Base-by-base conservation (phyloP, 2,888 invertebrate species). In the Byasa hedistus region DNA sequence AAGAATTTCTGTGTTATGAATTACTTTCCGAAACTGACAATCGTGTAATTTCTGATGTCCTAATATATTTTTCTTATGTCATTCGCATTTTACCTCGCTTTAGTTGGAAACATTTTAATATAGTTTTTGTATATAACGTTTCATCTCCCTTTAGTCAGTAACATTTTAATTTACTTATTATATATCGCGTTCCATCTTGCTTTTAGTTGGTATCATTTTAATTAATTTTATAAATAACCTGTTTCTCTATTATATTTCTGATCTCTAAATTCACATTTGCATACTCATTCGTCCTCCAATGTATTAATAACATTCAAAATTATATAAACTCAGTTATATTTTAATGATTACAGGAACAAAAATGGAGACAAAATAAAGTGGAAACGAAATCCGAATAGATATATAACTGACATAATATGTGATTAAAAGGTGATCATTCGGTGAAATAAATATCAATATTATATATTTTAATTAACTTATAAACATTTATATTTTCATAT, bases 301-400 rank as follows among this genome's bases (percentile, higher is more conserved):
- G 2, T 21, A 22, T 3, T 22, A 22, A 22, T 54, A 15, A 23
- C 12, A 22, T 54, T 2, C 3, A 54, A 10, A 54, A 15, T 54
- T 5, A 22, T 54, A 22, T 22, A 21, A 54, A 54, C 52, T 66
- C 8, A 68, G 23, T 12, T 23, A 39, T 56, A 68, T 48, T 71
- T 71, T 64, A 66, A 67, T 72, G 75, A 81, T 91, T 90, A 74
- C 91, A 91, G 91, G 91, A 91, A 74, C 91, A 89, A 80, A 91
- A 90, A 79, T 91, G 91, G 91, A 81, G 91, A 78, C 89, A 88
- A 78, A 89, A 85, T 81, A 91, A 89, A 84, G 76, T 80, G 76
- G 90, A 90, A 78, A 75, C 80, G 70, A 89, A 89, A 82, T 78
- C 82, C 68, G 86, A 88, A 66, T 87, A 82, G 81, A 69, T 72